These are phyloP conservation scores for Lasaia peninsularis DNA, from an alignment of 1,140 invertebrate genomes.

Conservation along the genomic window DNA sequence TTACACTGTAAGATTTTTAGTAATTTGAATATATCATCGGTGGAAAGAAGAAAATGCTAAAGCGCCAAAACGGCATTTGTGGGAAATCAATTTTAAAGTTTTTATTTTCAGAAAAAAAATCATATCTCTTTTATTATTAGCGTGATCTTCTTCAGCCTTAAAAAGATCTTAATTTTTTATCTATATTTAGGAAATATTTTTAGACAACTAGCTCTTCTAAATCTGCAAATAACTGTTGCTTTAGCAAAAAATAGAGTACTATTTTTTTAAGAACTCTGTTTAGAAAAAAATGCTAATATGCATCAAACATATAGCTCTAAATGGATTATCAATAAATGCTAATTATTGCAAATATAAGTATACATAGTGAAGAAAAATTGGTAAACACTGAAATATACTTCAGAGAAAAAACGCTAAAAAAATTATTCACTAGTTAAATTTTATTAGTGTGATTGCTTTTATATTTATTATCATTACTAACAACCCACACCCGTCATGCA, in stretches of 20 bases:
- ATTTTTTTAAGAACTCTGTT: background rate
- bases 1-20: too few species aligned
- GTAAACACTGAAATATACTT: background rate
- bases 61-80: too few species aligned
- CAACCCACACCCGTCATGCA: too few species aligned
- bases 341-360: background rate
- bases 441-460: too few species aligned
- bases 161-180: background rate
- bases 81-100: too few species aligned
- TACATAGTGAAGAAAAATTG: background rate
- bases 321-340: background rate
- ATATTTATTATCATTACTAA: too few species aligned
- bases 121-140: constrained; percentile 14
- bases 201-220: background rate
- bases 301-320: background rate
- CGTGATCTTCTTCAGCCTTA: background rate
- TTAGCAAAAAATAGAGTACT: background rate
- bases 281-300: background rate
- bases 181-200: background rate
- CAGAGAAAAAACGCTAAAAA: background rate
- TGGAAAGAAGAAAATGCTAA: too few species aligned
- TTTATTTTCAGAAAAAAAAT: too few species aligned
- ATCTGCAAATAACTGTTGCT: background rate
- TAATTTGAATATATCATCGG: too few species aligned
- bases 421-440: background rate